phyloP scores from a whole-genome alignment of 1,140 invertebrate genomes.

The Sycophaga agraensis region DNA sequence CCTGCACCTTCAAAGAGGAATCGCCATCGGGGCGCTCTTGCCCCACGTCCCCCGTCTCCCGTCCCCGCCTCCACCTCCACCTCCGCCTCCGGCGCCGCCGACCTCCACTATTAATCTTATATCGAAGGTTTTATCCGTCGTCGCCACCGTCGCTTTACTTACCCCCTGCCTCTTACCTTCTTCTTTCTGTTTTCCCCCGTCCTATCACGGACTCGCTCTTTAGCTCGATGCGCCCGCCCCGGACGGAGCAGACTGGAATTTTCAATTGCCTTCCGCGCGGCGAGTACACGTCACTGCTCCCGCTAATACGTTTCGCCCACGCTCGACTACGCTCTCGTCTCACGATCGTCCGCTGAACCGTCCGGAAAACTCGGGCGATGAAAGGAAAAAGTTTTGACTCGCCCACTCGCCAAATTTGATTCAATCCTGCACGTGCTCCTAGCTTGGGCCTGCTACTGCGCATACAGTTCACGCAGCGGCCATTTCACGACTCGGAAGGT shows the following conservation, averaged over 20 bases:
- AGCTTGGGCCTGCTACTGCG: no score
- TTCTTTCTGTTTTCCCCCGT: slow-evolving; percentile 24
- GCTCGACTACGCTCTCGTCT: background rate
- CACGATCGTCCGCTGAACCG: no score
- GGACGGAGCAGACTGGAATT: slow-evolving; percentile 43
- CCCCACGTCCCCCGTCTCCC: slow-evolving; percentile 35
- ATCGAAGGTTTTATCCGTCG: slow-evolving; percentile 57
- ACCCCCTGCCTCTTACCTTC: slow-evolving; percentile 14
- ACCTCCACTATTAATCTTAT: slow-evolving; percentile 58
- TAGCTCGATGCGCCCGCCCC: slow-evolving; percentile 29
- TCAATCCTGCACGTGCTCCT: no score
- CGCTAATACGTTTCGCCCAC: slow-evolving; percentile 36
- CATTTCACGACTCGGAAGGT: no score
- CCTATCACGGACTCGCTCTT: background rate
- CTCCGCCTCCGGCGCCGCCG: background rate
- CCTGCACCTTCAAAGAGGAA: slow-evolving; percentile 57
- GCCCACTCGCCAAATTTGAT: no score
- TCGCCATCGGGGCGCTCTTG: slow-evolving; percentile 47
- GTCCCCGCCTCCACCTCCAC: no score
- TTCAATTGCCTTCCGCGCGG: slow-evolving; percentile 53
- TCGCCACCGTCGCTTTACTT: slow-evolving; percentile 27
- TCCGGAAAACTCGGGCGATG: no score
- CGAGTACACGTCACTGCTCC: slow-evolving; percentile 32
- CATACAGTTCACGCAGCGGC: no score
- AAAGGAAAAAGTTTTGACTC: no score